Conservation (phyloP, 2,888 invertebrate genomes). For the Dicranocentrus wangi region DNA sequence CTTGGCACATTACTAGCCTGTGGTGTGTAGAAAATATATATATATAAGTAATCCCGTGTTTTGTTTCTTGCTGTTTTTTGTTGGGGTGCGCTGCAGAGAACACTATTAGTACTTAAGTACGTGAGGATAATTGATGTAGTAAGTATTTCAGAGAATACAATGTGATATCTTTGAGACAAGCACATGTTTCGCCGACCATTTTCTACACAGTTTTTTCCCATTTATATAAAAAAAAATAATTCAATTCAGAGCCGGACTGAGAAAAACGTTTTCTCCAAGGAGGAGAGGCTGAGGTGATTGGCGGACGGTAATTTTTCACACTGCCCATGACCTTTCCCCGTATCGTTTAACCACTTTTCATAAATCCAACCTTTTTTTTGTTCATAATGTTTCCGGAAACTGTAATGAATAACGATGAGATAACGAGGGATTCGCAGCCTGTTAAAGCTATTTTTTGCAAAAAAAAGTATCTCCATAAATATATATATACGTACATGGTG, state of each 20-base stretch:
- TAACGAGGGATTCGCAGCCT: not conserved
- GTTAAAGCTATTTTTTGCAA: not conserved
- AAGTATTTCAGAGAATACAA: constrained; percentile 18
- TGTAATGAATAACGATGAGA: not conserved
- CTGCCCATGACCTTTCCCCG: constrained; percentile 13
- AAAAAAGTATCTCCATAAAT: too few species aligned
- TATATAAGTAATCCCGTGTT: not conserved
- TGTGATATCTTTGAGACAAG: not conserved
- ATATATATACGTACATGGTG: too few species aligned
- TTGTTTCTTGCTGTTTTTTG: not conserved
- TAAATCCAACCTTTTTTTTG: not conserved
- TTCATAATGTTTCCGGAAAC: not conserved
- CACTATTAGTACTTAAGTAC: constrained; percentile 45
- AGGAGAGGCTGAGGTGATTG: too few species aligned
- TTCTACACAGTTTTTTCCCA: too few species aligned
- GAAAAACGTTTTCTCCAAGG: too few species aligned
- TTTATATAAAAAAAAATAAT: too few species aligned
- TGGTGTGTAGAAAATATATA: too few species aligned
- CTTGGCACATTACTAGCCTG: constrained; percentile 45
- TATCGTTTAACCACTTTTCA: constrained; percentile 5
- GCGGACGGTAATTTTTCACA: too few species aligned
- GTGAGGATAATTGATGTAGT: constrained; percentile 54
- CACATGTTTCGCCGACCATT: too few species aligned
- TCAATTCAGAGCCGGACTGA: too few species aligned
- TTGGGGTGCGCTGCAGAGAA: too few species aligned